A percentile compares a stretch with the other conserved stretches of the same genome.
Evolutionary conservation across 23 tunicate species (phyloP).

Genomic region (Phallusia fumigata): DNA sequence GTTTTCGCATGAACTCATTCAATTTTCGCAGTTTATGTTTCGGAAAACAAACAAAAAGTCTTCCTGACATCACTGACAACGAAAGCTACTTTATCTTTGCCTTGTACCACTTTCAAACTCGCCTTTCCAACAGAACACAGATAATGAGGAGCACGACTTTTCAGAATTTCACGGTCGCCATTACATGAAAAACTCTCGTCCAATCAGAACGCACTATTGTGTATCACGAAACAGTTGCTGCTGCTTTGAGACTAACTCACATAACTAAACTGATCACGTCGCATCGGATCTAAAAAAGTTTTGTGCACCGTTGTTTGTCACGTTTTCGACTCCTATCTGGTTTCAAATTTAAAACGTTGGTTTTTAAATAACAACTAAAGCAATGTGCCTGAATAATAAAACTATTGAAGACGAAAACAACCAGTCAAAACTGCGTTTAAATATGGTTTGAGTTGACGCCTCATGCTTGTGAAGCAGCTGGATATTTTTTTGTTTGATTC

Average conservation of each 20-base stretch:
- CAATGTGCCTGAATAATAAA: no score
- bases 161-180: neutral
- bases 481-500: no score
- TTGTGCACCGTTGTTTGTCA: no score
- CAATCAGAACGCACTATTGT: neutral
- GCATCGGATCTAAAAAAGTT: no score
- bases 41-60: slow-evolving; percentile 5
- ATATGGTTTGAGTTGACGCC: no score
- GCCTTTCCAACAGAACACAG: neutral
- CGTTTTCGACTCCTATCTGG: no score
- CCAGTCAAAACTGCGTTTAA: no score
- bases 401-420: no score
- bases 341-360: no score
- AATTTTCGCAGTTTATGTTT: neutral
- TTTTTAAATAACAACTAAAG: no score
- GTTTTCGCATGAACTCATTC: slow-evolving; percentile 9
- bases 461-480: no score
- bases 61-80: neutral
- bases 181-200: neutral
- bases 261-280: neutral
- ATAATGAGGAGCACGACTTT: neutral
- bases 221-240: neutral
- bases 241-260: slow-evolving; percentile 10
- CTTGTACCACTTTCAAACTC: neutral
- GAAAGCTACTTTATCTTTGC: neutral